A percentile compares a stretch with the other conserved stretches of the same genome.
These are phyloP conservation scores for Lasioglossum zephyrum DNA, from an alignment of 2,888 invertebrate species.

Conservation along the genomic window DNA sequence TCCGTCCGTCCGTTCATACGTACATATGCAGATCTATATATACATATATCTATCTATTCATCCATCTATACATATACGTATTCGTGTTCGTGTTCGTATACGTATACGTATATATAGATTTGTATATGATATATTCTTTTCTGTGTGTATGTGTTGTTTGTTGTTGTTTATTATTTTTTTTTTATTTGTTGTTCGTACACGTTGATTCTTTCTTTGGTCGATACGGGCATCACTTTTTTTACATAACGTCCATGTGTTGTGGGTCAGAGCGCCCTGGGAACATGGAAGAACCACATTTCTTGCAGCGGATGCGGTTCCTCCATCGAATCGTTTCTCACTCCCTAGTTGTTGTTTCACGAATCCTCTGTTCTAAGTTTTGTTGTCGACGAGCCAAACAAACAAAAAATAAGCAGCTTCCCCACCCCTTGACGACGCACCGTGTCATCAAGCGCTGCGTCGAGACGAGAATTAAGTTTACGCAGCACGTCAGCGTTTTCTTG, in stretches of 20 bases:
- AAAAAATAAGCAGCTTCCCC: not conserved
- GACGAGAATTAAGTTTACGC: constrained; percentile 31
- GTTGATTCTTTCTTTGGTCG: constrained; percentile 63
- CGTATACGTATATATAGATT: not conserved
- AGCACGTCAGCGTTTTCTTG: constrained; percentile 43
- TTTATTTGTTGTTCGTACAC: constrained; percentile 33
- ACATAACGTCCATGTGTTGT: constrained; percentile 84
- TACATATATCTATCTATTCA: not conserved
- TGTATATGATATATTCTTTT: not conserved
- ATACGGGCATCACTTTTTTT: constrained; percentile 69
- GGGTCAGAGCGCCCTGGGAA: constrained; percentile 84
- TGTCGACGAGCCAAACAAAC: not conserved
- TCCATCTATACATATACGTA: not conserved
- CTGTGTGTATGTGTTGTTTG: constrained; percentile 20
- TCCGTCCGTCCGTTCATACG: not conserved
- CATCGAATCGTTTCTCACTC: constrained; percentile 51
- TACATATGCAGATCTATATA: not conserved
- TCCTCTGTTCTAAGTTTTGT: constrained; percentile 5
- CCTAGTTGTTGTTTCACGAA: constrained; percentile 66
- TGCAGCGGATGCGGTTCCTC: constrained; percentile 49
- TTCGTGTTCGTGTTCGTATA: not conserved
- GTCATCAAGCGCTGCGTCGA: constrained; percentile 74
- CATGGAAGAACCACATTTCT: constrained; percentile 55
- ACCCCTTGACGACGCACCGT: constrained; percentile 77
- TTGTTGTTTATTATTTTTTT: constrained; percentile 22